Base-by-base conservation (phyloP, 2,888 invertebrate species). In the Cancer borealis region DNA sequence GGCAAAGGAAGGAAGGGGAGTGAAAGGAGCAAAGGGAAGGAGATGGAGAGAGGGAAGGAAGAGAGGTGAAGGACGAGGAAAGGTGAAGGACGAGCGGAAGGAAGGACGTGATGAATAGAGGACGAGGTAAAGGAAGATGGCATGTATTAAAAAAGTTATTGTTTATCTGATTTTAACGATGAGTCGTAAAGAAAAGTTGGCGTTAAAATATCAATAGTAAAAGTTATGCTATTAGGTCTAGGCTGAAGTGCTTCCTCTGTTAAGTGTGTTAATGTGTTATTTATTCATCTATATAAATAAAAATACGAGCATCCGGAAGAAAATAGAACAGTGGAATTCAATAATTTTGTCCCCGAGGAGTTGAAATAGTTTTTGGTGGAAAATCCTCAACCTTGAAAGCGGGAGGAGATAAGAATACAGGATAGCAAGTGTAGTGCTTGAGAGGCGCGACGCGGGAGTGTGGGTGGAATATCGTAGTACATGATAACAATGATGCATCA, bases 31-130 rank as follows among this genome's bases (percentile, higher is more conserved):
- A 66, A n/a, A 66, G 66, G 5, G 66, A 66, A 66, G n/a, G 66
- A 66, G 66, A 66, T 66, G 66, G 21, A 66, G 66, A 66, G 66
- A 66, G 66, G 66, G 66, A 66, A 66, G 66, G n/a, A n/a, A 66
- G 66, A 17, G 66, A n/a, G n/a, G 21, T n/a, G 66, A 66, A 66
- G 66, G 66, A 66, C 66, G 66, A n/a, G n/a, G n/a, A 66, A 66
- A 66, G 66, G 66, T 66, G 66, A 66, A 66, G 66, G n/a, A 66
- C 66, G 66, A n/a, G 66, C 66, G n/a, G 66, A 66, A 66, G 66
- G n/a, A 66, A 66, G 21, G 21, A 21, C n/a, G 21, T 66, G 66
- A 66, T 66, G 66, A 66, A 66, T 66, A 66, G n/a, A 66, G 66
- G 66, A 66, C n/a, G 66, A 66, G n/a, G 21, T 66, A 21, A 6